Conservation (phyloP, 2,113 vertebrate genomes). For the Heptranchias perlo region DNA sequence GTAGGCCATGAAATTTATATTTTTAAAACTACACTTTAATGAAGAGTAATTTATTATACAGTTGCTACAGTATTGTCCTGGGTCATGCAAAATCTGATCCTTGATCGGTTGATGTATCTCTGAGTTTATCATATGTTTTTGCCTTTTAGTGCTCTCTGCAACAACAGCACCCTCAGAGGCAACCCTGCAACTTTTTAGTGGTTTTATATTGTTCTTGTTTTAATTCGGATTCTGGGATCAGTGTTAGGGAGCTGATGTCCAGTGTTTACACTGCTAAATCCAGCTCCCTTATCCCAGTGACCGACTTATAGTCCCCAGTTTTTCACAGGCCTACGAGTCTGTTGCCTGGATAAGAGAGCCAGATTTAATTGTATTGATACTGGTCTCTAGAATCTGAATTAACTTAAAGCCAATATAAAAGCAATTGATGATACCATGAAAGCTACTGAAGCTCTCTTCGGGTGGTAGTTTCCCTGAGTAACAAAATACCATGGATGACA, state of each 20-base stretch:
- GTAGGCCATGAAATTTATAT: background rate
- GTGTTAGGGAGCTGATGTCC: background rate
- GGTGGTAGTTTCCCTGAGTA: background rate
- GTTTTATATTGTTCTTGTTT: background rate
- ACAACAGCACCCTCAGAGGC: background rate
- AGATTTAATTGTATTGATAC: background rate
- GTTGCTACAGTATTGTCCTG: background rate
- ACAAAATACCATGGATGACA: background rate
- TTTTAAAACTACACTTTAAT: background rate
- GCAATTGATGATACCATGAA: background rate
- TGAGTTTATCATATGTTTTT: background rate
- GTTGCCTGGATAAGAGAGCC: background rate
- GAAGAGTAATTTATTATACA: background rate
- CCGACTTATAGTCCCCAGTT: background rate
- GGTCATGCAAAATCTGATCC: background rate
- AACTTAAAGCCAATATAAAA: background rate
- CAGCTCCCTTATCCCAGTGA: background rate
- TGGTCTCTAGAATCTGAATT: background rate
- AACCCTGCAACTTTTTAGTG: background rate
- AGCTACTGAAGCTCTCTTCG: background rate
- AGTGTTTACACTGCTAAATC: background rate
- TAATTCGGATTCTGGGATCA: background rate
- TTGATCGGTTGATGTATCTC: background rate
- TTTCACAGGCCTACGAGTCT: background rate
- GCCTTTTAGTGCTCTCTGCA: background rate